Evolutionary conservation across 2,797 vertebrate genomes (phyloP).

Genomic region (Rhabdophis nuchalis): DNA sequence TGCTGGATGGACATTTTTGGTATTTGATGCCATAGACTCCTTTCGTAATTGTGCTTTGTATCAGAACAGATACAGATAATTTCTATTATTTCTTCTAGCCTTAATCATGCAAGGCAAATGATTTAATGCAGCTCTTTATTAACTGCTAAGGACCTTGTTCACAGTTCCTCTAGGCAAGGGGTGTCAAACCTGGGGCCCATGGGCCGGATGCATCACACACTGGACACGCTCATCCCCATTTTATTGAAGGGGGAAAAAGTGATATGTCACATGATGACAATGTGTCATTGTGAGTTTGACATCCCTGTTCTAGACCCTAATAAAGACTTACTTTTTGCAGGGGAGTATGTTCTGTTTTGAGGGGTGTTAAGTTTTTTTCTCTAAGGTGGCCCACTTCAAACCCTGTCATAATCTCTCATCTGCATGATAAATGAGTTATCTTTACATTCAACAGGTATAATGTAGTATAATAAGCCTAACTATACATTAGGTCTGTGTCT

Average conservation of each 20-base stretch:
- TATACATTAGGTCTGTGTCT: neutral
- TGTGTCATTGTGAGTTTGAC: no score
- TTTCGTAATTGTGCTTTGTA: neutral
- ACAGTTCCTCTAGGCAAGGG: neutral
- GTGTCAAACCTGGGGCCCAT: no score
- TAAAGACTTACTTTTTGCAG: neutral
- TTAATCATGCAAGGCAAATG: neutral
- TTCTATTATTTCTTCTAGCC: neutral
- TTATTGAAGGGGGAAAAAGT: no score
- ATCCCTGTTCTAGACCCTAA: neutral
- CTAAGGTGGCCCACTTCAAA: neutral
- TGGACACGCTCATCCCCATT: no score
- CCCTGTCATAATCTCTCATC: neutral
- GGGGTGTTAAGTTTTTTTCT: neutral
- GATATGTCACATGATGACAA: no score
- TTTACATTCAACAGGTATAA: neutral
- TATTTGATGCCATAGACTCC: neutral
- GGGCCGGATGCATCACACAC: no score
- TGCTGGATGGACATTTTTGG: neutral
- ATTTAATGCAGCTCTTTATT: neutral
- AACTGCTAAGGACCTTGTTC: neutral
- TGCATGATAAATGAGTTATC: neutral
- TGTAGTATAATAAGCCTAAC: neutral
- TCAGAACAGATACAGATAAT: neutral
- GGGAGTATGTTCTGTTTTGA: neutral